phyloP scores from a whole-genome alignment of 2,797 vertebrate species.

The Schizothorax lantsangensis region DNA sequence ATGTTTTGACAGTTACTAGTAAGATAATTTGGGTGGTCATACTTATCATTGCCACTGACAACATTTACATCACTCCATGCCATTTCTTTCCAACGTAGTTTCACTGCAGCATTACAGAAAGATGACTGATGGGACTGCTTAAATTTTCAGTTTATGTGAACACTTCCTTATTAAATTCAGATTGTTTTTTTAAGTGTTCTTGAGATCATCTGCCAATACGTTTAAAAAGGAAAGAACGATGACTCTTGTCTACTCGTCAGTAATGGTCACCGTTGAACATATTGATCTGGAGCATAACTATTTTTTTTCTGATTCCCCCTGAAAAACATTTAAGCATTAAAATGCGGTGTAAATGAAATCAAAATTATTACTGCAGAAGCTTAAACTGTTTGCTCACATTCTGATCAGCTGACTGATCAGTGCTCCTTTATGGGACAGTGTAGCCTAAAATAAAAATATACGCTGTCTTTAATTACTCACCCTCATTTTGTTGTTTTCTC shows the following conservation, averaged over 20 bases:
- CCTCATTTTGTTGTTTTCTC: not conserved
- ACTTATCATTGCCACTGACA: not conserved
- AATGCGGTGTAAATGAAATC: not conserved
- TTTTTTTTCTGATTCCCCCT: not conserved
- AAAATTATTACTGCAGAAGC: not conserved
- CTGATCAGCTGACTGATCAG: not conserved
- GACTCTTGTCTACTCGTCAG: not conserved
- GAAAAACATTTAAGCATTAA: not conserved
- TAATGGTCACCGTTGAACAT: not conserved
- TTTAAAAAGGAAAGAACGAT: not conserved
- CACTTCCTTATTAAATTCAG: not conserved
- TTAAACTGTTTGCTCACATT: not conserved
- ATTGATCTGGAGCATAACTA: not conserved
- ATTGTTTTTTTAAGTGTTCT: not conserved
- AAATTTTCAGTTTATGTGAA: not conserved
- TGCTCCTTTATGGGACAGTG: not conserved
- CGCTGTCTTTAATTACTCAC: not conserved
- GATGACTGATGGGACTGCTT: not conserved
- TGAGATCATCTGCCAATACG: not conserved
- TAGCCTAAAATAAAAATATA: not conserved
- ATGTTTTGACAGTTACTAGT: not conserved
- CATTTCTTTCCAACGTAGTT: conserved; percentile 1
- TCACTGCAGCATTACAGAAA: not conserved
- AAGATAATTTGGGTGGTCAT: not conserved
- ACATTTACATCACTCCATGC: not conserved